Evolutionary conservation across 2,113 vertebrate species (phyloP).

Genomic region (Ophthalmolycus amberensis): DNA sequence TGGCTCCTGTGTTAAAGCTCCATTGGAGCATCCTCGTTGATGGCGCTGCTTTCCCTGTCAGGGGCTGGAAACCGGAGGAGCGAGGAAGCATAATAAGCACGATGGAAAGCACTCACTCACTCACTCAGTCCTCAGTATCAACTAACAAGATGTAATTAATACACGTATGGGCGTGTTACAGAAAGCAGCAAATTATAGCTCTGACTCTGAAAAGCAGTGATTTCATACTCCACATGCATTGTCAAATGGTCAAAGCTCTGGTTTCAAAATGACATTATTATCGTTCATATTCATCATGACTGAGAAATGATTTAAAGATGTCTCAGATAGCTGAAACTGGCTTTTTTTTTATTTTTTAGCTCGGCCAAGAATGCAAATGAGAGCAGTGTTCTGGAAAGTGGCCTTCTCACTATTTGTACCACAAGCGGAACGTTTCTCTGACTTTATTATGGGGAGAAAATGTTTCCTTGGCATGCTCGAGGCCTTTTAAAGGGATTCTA

Average conservation of each 20-base stretch:
- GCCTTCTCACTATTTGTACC: conserved; percentile 9
- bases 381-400: conserved; percentile 27
- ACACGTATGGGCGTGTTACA: not conserved
- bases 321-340: conserved; percentile 5
- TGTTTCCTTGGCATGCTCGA: conserved; percentile 35
- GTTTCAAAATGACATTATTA: conserved; percentile 7
- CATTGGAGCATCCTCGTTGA: not conserved
- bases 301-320: not conserved
- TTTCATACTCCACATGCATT: conserved; percentile 18
- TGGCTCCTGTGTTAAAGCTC: not conserved
- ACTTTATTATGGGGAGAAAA: conserved; percentile 48
- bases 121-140: not conserved
- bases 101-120: not conserved
- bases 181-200: not conserved
- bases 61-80: not conserved
- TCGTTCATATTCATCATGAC: conserved; percentile 23
- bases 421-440: conserved; percentile 33
- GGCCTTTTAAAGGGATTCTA: conserved; percentile 37
- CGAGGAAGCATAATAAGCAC: not conserved
- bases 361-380: conserved; percentile 23
- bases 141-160: not conserved
- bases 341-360: not conserved
- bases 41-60: not conserved
- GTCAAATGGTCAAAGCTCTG: not conserved
- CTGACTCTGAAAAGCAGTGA: not conserved